A percentile compares a stretch with the other conserved stretches of the same genome.
Evolutionary conservation across 2,888 invertebrate genomes (phyloP).

Genomic region (Minunthozetes semirufus): DNA sequence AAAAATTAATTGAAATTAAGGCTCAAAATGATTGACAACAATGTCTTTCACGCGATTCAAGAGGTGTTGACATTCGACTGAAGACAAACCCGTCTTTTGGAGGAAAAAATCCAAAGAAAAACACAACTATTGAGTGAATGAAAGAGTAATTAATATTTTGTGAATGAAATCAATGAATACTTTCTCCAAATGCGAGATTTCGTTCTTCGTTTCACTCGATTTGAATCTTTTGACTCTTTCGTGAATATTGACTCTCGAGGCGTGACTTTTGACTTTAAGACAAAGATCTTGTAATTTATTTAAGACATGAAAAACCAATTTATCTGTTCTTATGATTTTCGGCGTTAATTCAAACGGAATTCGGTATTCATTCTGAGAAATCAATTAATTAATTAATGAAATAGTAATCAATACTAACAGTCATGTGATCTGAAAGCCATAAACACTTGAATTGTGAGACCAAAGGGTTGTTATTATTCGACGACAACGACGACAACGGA

Average conservation of each 20-base stretch:
- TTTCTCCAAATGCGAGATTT: constrained; percentile 34
- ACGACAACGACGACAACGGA: background rate
- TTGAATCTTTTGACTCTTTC: constrained; percentile 30
- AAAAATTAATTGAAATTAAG: too few relatives aligned
- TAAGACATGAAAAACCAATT: constrained; percentile 23
- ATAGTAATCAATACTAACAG: background rate
- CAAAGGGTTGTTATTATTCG: background rate
- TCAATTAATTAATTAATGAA: background rate
- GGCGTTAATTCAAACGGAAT: constrained; percentile 34
- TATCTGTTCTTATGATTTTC: constrained; percentile 32
- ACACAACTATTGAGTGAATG: background rate
- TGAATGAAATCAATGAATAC: background rate
- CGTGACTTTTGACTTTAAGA: constrained; percentile 9
- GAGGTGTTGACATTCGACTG: too few relatives aligned
- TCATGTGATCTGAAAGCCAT: constrained; percentile 23
- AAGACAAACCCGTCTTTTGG: too few relatives aligned
- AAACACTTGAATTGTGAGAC: constrained; percentile 34
- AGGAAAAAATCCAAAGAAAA: background rate
- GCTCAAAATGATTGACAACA: too few relatives aligned
- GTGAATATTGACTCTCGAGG: constrained; percentile 3
- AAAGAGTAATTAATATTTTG: too few relatives aligned
- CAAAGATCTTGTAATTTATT: constrained; percentile 27
- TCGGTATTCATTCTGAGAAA: constrained; percentile 8
- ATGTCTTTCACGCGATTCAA: too few relatives aligned
- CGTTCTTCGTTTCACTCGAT: too few relatives aligned